A percentile compares a stretch with the other conserved stretches of the same genome.
Evolutionary conservation across 2,113 vertebrate genomes (phyloP).

Genomic region (Stigmatopora argus): DNA sequence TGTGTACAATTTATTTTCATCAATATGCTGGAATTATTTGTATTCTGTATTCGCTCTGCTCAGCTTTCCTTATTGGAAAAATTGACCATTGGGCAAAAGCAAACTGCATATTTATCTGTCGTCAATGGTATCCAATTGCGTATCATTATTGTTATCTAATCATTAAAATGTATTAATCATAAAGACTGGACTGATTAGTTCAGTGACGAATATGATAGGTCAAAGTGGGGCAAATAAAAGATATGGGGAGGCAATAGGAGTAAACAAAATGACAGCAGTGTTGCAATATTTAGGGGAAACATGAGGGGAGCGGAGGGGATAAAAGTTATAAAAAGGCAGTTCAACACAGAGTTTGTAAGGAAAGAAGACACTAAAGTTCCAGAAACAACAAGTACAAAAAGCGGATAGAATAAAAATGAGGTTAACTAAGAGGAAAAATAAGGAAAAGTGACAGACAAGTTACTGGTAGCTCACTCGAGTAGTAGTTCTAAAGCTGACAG

Average conservation of each 20-base stretch:
- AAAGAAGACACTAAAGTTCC: slow-evolving; percentile 23
- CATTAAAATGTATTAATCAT: background rate
- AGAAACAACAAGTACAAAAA: slow-evolving; percentile 18
- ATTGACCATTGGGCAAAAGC: background rate
- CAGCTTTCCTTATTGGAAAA: background rate
- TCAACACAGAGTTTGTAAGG: slow-evolving; percentile 17
- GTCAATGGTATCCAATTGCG: background rate
- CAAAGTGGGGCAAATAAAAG: background rate
- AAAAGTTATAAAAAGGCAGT: too few species aligned
- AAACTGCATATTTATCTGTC: background rate
- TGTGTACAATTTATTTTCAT: background rate
- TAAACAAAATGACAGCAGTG: background rate
- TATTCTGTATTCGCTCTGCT: background rate
- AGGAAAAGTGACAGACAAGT: slow-evolving; percentile 31
- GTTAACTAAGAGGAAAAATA: slow-evolving; percentile 13
- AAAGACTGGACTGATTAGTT: too few species aligned
- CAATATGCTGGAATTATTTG: background rate
- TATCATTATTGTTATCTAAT: background rate
- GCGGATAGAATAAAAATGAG: slow-evolving; percentile 19
- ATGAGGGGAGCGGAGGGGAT: too few species aligned
- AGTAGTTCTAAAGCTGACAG: slow-evolving; percentile 26
- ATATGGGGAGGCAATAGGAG: background rate
- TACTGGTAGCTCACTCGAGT: slow-evolving; percentile 27
- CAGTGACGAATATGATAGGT: background rate
- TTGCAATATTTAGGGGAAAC: background rate